Base-by-base conservation (phyloP, 2,113 vertebrate genomes). In the Sturnus vulgaris region DNA sequence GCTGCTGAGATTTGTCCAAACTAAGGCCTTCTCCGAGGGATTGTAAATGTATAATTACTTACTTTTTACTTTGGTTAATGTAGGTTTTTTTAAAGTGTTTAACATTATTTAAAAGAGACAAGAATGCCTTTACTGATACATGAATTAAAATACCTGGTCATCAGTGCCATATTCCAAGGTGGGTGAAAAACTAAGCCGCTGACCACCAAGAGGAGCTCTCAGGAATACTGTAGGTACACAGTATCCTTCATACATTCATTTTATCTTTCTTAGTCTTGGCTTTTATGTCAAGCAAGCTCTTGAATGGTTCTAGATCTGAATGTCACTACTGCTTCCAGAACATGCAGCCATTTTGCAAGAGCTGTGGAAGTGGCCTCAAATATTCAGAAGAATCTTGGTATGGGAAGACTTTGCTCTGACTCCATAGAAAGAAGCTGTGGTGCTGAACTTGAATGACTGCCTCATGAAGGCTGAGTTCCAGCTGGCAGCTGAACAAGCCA, bases 401-500 rank as follows among this genome's bases (percentile, higher is more conserved):
- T 35, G 66, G 12, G 5, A 78, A 71, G 82, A 20, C 40, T 94
- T 88, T 73, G 37, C 60, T 90, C 64, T 91, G 64, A 53, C 40
- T 95, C 65, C 33, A 20, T 19, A 71, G 65, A 90, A 92, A 30
- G 76, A 76, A 83, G 64, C 70, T 84, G 40, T 71, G 42, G 52
- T 86, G 72, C 72, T 83, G 76, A 90, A 83, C 92, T 94, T 83
- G 90, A 92, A 82, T 64, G 47, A 70, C 75, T 90, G 88, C 90
- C 65, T 95, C 40, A 18, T 60, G 60, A 93, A 92, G 88, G 90
- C 90, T 75, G 65, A 76, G 50, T 86, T 97, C 95, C 94, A 97
- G 94, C 95, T 97, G 96, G 93, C 95, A 94, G 52, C 69, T 86
- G 88, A 92, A 60, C 1, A 2, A 95, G 57, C 96, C 94, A 96